Evolutionary conservation across 2,888 invertebrate species (phyloP).

Genomic region (Aleiodes leptofemur): DNA sequence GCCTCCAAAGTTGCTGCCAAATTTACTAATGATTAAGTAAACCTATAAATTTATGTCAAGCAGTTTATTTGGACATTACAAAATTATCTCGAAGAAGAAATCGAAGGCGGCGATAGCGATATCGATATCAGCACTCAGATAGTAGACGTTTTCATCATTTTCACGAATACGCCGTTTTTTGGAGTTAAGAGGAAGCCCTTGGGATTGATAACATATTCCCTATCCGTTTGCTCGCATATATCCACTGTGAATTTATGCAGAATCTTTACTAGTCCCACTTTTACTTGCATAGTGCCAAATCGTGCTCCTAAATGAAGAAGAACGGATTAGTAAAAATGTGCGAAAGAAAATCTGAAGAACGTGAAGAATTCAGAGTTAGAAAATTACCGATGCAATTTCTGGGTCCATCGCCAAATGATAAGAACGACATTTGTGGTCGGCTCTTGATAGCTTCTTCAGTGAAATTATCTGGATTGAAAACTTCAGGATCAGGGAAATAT

Average conservation of each 20-base stretch:
- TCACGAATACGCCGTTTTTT: neutral
- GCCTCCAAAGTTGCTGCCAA: too few relatives aligned
- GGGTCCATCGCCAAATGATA: constrained; percentile 61
- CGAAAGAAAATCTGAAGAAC: neutral
- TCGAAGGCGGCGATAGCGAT: too few relatives aligned
- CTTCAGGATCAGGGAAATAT: constrained; percentile 57
- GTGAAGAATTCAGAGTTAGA: neutral
- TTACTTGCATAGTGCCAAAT: neutral
- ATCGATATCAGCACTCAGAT: neutral
- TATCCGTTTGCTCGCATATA: constrained; percentile 15
- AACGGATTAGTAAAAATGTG: too few relatives aligned
- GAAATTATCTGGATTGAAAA: constrained; percentile 67
- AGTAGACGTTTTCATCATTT: neutral
- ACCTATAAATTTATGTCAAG: too few relatives aligned
- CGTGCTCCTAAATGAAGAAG: neutral
- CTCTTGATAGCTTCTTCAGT: constrained; percentile 54
- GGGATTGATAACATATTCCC: neutral
- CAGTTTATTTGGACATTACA: too few relatives aligned
- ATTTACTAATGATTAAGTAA: too few relatives aligned
- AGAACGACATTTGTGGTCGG: constrained; percentile 61
- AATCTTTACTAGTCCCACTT: constrained; percentile 17
- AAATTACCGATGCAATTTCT: constrained; percentile 57
- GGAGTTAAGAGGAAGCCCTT: neutral
- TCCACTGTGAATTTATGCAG: neutral
- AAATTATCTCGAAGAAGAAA: too few relatives aligned